These are phyloP conservation scores for Steatornis caripensis DNA, from an alignment of 2,113 vertebrate species.

Conservation along the genomic window DNA sequence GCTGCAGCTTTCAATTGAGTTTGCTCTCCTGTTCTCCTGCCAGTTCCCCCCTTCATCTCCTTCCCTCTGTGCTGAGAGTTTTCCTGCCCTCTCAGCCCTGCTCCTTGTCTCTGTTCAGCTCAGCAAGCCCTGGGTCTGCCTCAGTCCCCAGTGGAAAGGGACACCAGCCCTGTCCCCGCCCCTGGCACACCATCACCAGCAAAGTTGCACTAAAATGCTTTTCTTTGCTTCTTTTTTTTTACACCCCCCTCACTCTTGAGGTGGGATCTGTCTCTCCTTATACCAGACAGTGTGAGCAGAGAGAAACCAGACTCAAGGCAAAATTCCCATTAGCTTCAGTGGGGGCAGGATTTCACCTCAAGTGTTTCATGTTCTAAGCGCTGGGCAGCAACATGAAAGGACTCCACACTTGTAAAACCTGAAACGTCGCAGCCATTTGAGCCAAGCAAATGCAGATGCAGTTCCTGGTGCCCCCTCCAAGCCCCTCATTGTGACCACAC, in stretches of 20 bases:
- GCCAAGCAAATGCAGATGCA: constrained; percentile 8
- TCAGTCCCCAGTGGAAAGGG: neutral
- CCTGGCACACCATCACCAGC: rapidly evolving
- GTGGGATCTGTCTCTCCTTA: constrained; percentile 16
- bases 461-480: constrained; percentile 13
- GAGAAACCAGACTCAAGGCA: constrained; percentile 50
- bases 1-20: neutral
- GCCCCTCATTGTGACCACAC: neutral
- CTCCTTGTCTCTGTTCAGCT: neutral
- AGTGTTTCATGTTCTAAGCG: constrained; percentile 50
- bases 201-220: neutral
- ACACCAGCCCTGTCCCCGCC: neutral
- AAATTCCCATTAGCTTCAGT: constrained; percentile 38
- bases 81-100: neutral
- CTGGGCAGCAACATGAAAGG: constrained; percentile 64
- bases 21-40: neutral
- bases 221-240: neutral
- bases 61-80: neutral
- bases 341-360: constrained; percentile 51
- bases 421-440: neutral
- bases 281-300: constrained; percentile 34
- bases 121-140: neutral
- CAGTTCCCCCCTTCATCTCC: neutral
- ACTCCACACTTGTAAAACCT: constrained; percentile 52
- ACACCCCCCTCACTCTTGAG: neutral